phyloP scores from a whole-genome alignment of 2,113 vertebrate species.

The Pyxicephalus adspersus region DNA sequence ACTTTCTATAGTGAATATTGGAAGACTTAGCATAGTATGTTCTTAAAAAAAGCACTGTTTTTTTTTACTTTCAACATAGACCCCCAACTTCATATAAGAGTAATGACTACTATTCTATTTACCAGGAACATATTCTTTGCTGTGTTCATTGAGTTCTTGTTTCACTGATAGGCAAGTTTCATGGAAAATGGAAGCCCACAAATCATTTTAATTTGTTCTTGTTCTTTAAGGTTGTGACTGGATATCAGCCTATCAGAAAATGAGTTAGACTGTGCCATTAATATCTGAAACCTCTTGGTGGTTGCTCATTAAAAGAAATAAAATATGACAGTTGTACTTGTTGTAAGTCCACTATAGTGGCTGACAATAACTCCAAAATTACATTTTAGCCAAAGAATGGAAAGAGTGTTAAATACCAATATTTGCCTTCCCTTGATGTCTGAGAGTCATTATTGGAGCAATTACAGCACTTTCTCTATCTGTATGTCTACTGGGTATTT shows the following conservation, averaged over 20 bases:
- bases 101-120: conserved; percentile 1
- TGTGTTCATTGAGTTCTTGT: conserved; percentile 85
- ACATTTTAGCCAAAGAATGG: conserved; percentile 83
- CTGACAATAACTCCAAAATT: conserved; percentile 85
- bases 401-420: conserved; percentile 87
- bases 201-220: conserved; percentile 79
- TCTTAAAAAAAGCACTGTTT: too few species aligned
- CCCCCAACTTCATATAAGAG: background rate
- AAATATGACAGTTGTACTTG: conserved; percentile 80
- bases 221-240: conserved; percentile 72
- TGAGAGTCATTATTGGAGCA: conserved; percentile 83
- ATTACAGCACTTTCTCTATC: conserved; percentile 84
- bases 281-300: conserved; percentile 76
- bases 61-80: too few species aligned
- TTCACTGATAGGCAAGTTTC: conserved; percentile 78
- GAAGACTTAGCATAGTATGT: too few species aligned
- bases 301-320: conserved; percentile 82
- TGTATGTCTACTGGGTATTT: conserved; percentile 80
- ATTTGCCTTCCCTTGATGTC: conserved; percentile 85
- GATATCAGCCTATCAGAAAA: conserved; percentile 79
- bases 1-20: too few species aligned
- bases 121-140: conserved; percentile 77
- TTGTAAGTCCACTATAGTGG: conserved; percentile 67
- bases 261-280: conserved; percentile 78
- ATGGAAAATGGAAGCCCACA: conserved; percentile 80